These are phyloP conservation scores for Tinamus guttatus DNA, from an alignment of 2,113 vertebrate species.

Conservation along the genomic window DNA sequence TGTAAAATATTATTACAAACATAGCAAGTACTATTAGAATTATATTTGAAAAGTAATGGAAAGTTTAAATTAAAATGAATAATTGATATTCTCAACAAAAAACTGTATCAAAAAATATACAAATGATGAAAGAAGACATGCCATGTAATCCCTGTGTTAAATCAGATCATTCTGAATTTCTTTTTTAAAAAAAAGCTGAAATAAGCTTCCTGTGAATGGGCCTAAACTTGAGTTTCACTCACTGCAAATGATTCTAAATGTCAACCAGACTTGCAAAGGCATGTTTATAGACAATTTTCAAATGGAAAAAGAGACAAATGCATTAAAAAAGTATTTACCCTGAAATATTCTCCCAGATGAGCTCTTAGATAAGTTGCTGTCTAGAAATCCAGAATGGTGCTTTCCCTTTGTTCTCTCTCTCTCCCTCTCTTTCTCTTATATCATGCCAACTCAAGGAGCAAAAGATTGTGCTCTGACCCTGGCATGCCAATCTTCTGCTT, in stretches of 20 bases:
- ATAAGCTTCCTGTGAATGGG: constrained; percentile 9
- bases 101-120: constrained; percentile 56
- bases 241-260: constrained; percentile 37
- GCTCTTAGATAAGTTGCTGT: constrained; percentile 17
- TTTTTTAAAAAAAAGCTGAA: constrained; percentile 39
- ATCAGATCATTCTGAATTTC: constrained; percentile 26
- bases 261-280: constrained; percentile 30
- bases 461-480: constrained; percentile 46
- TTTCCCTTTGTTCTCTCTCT: constrained; percentile 34
- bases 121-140: constrained; percentile 7
- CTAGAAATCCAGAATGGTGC: not conserved
- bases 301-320: constrained; percentile 15
- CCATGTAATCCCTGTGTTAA: constrained; percentile 30
- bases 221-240: constrained; percentile 23
- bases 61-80: constrained; percentile 56
- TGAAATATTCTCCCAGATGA: constrained; percentile 38
- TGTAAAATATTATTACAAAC: constrained; percentile 50
- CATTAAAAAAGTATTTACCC: not conserved
- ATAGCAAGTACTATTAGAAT: constrained; percentile 5
- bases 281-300: constrained; percentile 27
- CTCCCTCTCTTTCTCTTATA: not conserved
- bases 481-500: constrained; percentile 24
- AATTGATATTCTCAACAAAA: constrained; percentile 59
- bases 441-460: not conserved
- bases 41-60: constrained; percentile 31